These are phyloP conservation scores for Eretmocerus hayati DNA, from an alignment of 2,888 invertebrate genomes.

Conservation along the genomic window DNA sequence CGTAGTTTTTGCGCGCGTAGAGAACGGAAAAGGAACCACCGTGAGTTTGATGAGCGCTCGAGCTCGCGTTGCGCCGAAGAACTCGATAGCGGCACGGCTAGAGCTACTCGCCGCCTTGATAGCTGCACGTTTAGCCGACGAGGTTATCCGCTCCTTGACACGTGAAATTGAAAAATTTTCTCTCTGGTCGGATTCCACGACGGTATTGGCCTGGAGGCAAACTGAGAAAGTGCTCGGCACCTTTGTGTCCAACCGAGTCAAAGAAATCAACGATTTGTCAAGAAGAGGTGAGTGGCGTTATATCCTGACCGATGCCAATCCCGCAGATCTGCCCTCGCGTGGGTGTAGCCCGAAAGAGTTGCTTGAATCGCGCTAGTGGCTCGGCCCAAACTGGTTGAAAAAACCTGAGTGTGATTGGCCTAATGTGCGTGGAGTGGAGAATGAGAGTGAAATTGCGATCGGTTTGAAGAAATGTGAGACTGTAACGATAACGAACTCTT, in stretches of 20 bases:
- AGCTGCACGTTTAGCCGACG: not conserved
- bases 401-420: constrained; percentile 6
- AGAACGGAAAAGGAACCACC: no score
- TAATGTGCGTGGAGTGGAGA: not conserved
- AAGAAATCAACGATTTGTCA: not conserved
- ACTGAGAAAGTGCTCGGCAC: no score
- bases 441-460: not conserved
- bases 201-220: not conserved
- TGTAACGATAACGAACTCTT: not conserved
- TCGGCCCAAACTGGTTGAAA: constrained; percentile 30
- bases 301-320: constrained; percentile 31
- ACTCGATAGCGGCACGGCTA: constrained; percentile 1
- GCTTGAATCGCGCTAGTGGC: constrained; percentile 30
- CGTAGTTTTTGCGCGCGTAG: no score
- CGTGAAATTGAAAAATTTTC: constrained; percentile 28
- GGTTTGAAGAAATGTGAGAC: not conserved
- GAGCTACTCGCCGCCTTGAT: constrained; percentile 25
- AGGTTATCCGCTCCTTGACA: constrained; percentile 4
- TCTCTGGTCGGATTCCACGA: not conserved
- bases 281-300: constrained; percentile 25
- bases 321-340: constrained; percentile 34
- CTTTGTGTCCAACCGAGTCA: constrained; percentile 11
- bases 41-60: not conserved
- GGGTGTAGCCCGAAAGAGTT: constrained; percentile 31
- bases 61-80: not conserved